Percentiles rank a stretch among this genome's conserved stretches.
These are phyloP conservation scores for Gymnothorax reevesii DNA, from an alignment of 2,797 vertebrate genomes.

Conservation along the genomic window DNA sequence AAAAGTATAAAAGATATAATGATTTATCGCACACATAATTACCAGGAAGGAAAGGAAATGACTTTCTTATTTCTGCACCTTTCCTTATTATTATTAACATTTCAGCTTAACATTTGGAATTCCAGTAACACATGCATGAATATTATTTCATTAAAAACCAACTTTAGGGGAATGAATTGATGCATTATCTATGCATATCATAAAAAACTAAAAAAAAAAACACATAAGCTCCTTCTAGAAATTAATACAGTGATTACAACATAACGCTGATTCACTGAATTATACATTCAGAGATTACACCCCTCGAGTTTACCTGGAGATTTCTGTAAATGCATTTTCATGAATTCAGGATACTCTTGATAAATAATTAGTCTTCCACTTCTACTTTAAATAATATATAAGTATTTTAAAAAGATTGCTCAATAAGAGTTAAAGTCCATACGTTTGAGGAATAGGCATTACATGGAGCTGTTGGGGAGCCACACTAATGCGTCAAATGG, in stretches of 20 bases:
- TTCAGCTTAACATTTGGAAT: background rate
- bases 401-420: background rate
- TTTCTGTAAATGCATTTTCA: background rate
- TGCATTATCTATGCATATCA: background rate
- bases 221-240: background rate
- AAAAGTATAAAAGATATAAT: background rate
- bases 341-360: background rate
- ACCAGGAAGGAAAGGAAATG: background rate
- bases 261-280: slow-evolving; percentile 1
- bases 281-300: background rate
- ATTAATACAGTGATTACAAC: background rate
- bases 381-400: background rate
- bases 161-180: background rate
- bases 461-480: background rate
- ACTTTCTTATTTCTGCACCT: background rate
- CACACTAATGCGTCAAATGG: background rate
- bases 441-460: background rate
- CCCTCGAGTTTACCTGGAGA: background rate
- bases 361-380: background rate
- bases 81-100: background rate
- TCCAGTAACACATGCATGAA: background rate
- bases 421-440: background rate
- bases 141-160: background rate
- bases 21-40: background rate
- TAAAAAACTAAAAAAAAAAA: background rate